These are phyloP conservation scores for Lucifuga dentata DNA, from an alignment of 2,113 vertebrate genomes.

Conservation along the genomic window DNA sequence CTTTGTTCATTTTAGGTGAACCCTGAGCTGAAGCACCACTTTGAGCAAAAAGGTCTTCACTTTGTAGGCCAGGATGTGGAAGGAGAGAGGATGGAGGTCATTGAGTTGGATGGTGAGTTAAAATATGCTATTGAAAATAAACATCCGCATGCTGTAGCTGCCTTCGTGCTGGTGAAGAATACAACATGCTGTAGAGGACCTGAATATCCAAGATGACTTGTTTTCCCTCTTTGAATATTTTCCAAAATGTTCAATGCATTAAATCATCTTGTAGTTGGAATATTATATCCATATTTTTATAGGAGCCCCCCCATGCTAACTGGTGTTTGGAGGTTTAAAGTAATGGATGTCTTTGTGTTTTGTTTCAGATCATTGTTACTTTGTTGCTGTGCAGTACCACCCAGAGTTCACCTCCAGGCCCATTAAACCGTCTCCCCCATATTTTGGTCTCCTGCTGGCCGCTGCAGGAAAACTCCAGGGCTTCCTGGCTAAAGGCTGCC, in stretches of 20 bases:
- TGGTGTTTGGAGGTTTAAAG: not conserved
- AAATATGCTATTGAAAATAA: not conserved
- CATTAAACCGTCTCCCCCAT: conserved; percentile 95
- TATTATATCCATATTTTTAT: too few species aligned
- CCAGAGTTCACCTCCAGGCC: conserved; percentile 97
- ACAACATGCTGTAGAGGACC: not conserved
- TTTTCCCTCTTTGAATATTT: too few species aligned
- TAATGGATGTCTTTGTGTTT: not conserved
- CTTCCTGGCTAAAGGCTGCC: conserved; percentile 91
- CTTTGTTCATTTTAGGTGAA: conserved; percentile 86
- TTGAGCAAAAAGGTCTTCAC: conserved; percentile 89
- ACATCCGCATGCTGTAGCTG: not conserved
- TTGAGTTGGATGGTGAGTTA: conserved; percentile 90
- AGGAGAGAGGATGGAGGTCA: conserved; percentile 95
- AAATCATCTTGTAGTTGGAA: too few species aligned
- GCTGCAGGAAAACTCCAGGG: conserved; percentile 90
- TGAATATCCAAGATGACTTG: too few species aligned
- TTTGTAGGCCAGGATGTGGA: conserved; percentile 95
- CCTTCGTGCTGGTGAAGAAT: not conserved
- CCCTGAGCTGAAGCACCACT: conserved; percentile 89
- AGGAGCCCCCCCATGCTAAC: too few species aligned
- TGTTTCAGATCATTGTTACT: conserved; percentile 92
- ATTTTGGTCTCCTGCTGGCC: conserved; percentile 93
- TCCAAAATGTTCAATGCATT: too few species aligned
- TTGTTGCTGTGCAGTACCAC: conserved; percentile 96